Evolutionary conservation across 1,140 invertebrate species (phyloP), one percentile per base, ranked within the genome.

Genomic region (Chrysopa pallens): DNA sequence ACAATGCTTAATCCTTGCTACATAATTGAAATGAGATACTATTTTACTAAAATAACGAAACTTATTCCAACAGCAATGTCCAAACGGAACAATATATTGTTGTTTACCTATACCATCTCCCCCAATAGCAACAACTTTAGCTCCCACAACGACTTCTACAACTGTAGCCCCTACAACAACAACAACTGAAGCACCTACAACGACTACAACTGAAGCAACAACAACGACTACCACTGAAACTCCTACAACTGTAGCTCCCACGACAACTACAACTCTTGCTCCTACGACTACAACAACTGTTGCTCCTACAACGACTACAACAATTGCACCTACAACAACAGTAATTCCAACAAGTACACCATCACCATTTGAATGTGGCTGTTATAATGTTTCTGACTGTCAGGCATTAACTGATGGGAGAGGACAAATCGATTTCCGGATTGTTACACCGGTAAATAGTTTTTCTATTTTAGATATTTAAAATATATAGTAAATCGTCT

Each of bases 351-450:
- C n/a, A n/a, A n/a, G n/a, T 6, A 17, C 41, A 40, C 39, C 46
- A 29, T 40, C 45, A 0, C 38, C 48, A 23, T n/a, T n/a, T n/a
- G n/a, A n/a, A n/a, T 23, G 17, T 23, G 17, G 17, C 17, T 23
- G 17, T 23, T 23, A 3, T 23, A 23, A 23, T 23, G 17, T 23
- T 23, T 23, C 17, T 23, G 17, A 23, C 17, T 23, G 17, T 5
- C 17, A 23, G 6, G 36, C 23, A 1, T 50, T 57, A 2, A 57
- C 51, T 15, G 57, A 60, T 47, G 68, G 67, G 29, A 62, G 60
- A 38, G 65, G 67, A 6, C 58, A 66, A 42, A 65, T 76, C 11
- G 73, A 76, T 46, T 60, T 75, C 46, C 60, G 74, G 47, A 75
- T 76, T 14, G 73, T 76, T 3, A 73, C 67, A 45, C 66, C 55